These are phyloP conservation scores for Harpalus rufipes DNA, from an alignment of 2,888 invertebrate genomes.

Conservation along the genomic window DNA sequence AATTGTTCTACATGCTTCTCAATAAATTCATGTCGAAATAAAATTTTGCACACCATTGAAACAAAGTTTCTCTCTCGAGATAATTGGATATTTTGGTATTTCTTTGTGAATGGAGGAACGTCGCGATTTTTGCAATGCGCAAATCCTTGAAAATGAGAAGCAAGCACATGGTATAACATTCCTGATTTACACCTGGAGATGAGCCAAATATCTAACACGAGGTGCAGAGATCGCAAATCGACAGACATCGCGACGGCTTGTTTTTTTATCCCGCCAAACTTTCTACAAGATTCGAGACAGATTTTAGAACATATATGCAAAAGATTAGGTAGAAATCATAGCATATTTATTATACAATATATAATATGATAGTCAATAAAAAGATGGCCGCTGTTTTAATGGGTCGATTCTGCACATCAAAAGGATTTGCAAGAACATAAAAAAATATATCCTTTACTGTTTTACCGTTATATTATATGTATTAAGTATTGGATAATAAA, in stretches of 20 bases:
- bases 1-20: no score
- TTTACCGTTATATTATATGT: no score
- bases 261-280: conserved; percentile 52
- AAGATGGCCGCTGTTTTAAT: no score
- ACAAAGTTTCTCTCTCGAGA: no score
- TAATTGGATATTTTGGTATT: background rate
- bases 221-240: conserved; percentile 59
- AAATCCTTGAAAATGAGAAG: conserved; percentile 31
- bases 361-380: no score
- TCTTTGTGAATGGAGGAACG: background rate
- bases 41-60: background rate
- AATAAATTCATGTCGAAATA: no score
- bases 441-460: no score
- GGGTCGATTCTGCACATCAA: no score
- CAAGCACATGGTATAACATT: conserved; percentile 39
- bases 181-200: conserved; percentile 50
- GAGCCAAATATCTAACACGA: conserved; percentile 27
- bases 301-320: background rate
- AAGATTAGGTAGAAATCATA: no score
- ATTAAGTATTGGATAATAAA: no score
- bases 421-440: no score
- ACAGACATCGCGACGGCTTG: conserved; percentile 57
- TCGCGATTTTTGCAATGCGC: background rate
- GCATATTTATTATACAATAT: no score
- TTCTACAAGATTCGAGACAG: background rate